A percentile compares a stretch with the other conserved stretches of the same genome.
Conservation (phyloP, 2,113 vertebrate genomes). For the Gallinago undulata region DNA sequence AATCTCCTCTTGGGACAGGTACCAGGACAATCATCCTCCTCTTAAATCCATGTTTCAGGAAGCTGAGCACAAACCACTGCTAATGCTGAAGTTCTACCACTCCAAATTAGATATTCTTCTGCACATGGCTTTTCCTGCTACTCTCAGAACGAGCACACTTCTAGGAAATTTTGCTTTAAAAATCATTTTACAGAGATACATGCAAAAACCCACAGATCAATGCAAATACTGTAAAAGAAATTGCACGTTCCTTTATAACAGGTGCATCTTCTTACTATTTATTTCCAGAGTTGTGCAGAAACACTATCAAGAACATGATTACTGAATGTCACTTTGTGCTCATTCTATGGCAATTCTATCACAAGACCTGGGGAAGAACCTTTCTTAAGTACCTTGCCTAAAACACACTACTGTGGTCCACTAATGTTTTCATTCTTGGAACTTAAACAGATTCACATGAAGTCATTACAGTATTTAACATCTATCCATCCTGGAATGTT, state of each 20-base stretch:
- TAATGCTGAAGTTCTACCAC: not conserved
- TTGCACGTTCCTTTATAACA: not conserved
- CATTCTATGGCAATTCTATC: not conserved
- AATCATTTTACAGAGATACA: not conserved
- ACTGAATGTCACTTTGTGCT: not conserved
- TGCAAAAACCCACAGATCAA: not conserved
- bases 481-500: not conserved
- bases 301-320: not conserved
- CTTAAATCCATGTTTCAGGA: not conserved
- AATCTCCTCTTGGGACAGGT: not conserved
- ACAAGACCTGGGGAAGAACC: not conserved
- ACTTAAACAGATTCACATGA: not conserved
- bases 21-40: not conserved
- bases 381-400: not conserved
- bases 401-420: not conserved
- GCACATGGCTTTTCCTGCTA: not conserved
- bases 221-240: not conserved
- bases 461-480: not conserved
- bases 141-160: accelerated
- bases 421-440: not conserved
- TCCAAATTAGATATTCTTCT: not conserved
- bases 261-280: not conserved
- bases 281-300: not conserved
- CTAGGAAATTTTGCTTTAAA: not conserved
- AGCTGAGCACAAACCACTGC: not conserved